Percentiles rank a stretch among this genome's conserved stretches.
phyloP scores from a whole-genome alignment of 35 echinoderm and acorn worm genomes.

The Holothuria glaberrima region DNA sequence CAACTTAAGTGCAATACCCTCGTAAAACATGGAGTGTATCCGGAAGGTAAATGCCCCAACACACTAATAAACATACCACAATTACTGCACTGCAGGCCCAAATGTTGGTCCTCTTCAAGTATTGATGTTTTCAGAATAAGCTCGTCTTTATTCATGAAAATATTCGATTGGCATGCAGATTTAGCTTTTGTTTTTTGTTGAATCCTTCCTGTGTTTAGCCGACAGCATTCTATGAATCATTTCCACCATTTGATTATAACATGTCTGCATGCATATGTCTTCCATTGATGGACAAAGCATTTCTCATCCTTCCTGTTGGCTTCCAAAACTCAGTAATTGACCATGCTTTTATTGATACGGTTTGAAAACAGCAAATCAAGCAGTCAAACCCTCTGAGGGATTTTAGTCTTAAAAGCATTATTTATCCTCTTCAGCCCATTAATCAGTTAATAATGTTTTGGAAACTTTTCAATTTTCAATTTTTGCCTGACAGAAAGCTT shows the following conservation, averaged over 20 bases:
- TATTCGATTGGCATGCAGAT: background rate
- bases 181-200: slow-evolving; percentile 11
- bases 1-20: too few relatives aligned
- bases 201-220: slow-evolving; percentile 14
- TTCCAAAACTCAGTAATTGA: slow-evolving; percentile 10
- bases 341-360: background rate
- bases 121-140: too few relatives aligned
- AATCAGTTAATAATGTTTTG: slow-evolving; percentile 40
- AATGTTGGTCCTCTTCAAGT: too few relatives aligned
- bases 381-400: slow-evolving; percentile 24
- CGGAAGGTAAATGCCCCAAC: too few relatives aligned
- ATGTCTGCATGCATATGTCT: slow-evolving; percentile 3
- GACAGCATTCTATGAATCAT: slow-evolving; percentile 35
- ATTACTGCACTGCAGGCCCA: too few relatives aligned
- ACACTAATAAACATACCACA: too few relatives aligned
- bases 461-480: slow-evolving; percentile 43
- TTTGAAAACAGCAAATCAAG: slow-evolving; percentile 13
- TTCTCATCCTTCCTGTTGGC: too few relatives aligned
- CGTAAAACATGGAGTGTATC: too few relatives aligned
- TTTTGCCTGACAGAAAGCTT: slow-evolving; percentile 32
- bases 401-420: slow-evolving; percentile 48
- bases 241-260: slow-evolving; percentile 19
- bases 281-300: too few relatives aligned
- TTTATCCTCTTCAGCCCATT: slow-evolving; percentile 22
- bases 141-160: too few relatives aligned